phyloP scores from a whole-genome alignment of 2,113 vertebrate species.

The Phocoena phocoena region DNA sequence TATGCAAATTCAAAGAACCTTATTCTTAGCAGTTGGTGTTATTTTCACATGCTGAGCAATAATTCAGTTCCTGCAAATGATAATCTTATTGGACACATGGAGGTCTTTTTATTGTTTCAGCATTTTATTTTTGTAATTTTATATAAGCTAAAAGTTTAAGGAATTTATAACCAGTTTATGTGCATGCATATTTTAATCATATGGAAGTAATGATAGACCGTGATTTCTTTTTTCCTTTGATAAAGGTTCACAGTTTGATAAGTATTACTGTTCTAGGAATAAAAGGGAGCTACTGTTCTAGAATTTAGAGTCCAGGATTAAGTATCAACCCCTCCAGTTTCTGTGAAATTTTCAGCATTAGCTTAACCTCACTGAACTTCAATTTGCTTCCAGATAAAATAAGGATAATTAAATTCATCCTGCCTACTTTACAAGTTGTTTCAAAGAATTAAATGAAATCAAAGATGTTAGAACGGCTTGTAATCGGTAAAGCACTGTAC shows the following conservation, averaged over 20 bases:
- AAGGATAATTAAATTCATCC: slow-evolving; percentile 37
- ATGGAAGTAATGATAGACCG: neutral
- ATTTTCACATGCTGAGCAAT: neutral
- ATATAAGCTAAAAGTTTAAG: neutral
- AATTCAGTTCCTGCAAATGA: neutral
- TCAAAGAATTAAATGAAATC: slow-evolving; percentile 59
- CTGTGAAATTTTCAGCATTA: slow-evolving; percentile 26
- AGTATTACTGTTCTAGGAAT: neutral
- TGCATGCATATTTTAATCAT: neutral
- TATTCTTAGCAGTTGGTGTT: neutral
- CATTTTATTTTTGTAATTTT: slow-evolving; percentile 22
- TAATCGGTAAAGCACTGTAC: slow-evolving; percentile 43
- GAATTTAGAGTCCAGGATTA: neutral
- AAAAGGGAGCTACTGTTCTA: neutral
- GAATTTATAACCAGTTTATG: neutral
- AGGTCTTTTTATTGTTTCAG: neutral
- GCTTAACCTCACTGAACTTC: slow-evolving; percentile 5
- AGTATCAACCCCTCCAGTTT: neutral
- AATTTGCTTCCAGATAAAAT: slow-evolving; percentile 42
- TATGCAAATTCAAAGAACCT: neutral
- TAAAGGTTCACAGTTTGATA: neutral
- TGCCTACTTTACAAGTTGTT: neutral
- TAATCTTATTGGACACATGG: neutral
- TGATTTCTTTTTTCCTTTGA: neutral
- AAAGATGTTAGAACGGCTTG: neutral